Conservation (phyloP, 2,888 invertebrate genomes). For the Archips xylosteana region DNA sequence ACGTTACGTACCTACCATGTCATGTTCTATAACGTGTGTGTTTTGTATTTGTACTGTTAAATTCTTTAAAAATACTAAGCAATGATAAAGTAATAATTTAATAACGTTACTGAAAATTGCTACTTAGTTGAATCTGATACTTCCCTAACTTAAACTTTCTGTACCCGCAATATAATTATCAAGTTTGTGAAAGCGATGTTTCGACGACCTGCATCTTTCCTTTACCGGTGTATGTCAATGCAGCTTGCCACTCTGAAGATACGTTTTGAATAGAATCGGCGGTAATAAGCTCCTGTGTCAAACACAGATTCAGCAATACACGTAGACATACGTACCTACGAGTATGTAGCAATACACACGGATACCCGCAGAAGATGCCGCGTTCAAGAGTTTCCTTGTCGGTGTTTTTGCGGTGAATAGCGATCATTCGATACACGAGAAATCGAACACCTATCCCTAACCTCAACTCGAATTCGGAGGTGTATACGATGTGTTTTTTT, state of each 20-base stretch:
- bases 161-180: constrained; percentile 10
- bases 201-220: constrained; percentile 34
- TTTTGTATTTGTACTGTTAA: too few relatives aligned
- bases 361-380: constrained; percentile 4
- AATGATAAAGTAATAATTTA: not conserved
- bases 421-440: constrained; percentile 13
- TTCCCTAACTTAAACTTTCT: constrained; percentile 21
- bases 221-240: constrained; percentile 35
- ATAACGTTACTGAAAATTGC: too few relatives aligned
- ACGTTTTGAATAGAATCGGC: constrained; percentile 33
- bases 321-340: not conserved
- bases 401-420: constrained; percentile 20
- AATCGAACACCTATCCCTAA: constrained; percentile 21
- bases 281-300: constrained; percentile 35
- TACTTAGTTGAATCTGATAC: too few relatives aligned
- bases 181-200: constrained; percentile 13
- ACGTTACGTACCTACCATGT: constrained; percentile 20
- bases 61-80: too few relatives aligned
- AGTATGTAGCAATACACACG: not conserved
- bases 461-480: constrained; percentile 16
- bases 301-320: constrained; percentile 18
- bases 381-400: constrained; percentile 25
- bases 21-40: not conserved
- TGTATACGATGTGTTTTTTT: constrained; percentile 18
- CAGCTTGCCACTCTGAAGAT: constrained; percentile 23